Evolutionary conservation across 2,797 vertebrate species (phyloP).

Genomic region (Astyanax mexicanus): DNA sequence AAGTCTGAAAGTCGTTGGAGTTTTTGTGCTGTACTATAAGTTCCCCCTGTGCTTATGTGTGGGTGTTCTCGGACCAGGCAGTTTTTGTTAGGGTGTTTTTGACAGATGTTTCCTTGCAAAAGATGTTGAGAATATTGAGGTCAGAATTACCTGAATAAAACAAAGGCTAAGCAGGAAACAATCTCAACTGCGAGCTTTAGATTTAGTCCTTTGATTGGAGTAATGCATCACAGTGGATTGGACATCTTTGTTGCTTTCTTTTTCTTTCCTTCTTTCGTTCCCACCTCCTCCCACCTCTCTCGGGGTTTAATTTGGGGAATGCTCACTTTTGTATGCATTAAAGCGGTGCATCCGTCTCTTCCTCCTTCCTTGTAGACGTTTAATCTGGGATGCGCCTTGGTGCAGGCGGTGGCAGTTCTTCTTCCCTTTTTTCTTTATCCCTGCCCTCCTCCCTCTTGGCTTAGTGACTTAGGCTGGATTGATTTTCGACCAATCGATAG

Average conservation of each 20-base stretch:
- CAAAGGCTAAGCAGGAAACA: neutral
- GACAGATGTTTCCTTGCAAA: too few relatives aligned
- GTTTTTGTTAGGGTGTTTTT: too few relatives aligned
- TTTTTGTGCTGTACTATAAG: too few relatives aligned
- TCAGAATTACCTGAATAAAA: neutral
- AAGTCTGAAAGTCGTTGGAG: too few relatives aligned
- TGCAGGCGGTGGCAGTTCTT: neutral
- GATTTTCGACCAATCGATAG: slow-evolving; percentile 78
- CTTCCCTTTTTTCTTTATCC: neutral
- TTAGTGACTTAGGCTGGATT: slow-evolving; percentile 70
- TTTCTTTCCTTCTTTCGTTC: neutral
- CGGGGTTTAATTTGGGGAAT: slow-evolving; percentile 60
- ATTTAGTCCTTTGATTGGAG: neutral
- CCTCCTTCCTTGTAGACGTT: slow-evolving; percentile 38
- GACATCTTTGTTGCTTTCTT: neutral
- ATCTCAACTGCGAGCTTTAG: neutral
- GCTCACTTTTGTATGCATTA: slow-evolving; percentile 48
- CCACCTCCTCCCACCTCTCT: neutral
- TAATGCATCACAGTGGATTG: neutral
- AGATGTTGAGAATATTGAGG: neutral
- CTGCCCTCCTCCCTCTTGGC: slow-evolving; percentile 58
- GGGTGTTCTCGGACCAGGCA: too few relatives aligned
- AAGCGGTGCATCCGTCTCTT: slow-evolving; percentile 1
- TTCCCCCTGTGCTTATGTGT: too few relatives aligned
- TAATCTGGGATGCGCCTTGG: slow-evolving; percentile 55